Evolutionary conservation across 2,888 invertebrate genomes (phyloP), one percentile per base, ranked within the genome.

Genomic region (Hydraecia micacea): DNA sequence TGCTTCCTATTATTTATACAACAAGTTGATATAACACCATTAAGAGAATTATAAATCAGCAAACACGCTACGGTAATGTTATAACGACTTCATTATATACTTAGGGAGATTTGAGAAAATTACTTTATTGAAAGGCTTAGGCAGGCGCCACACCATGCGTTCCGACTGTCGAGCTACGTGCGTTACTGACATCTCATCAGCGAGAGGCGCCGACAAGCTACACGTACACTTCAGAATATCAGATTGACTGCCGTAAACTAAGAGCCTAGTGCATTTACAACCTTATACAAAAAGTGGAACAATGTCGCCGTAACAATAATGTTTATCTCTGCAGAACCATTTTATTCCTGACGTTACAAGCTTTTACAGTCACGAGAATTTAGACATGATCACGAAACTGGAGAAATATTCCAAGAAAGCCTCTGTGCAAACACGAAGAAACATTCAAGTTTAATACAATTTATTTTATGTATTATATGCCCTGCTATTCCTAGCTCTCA

Each of bases 371-470:
- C 85, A 85, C 85, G 85, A 85, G 66, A 65, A 76, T 58, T 79
- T 73, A 81, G 82, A 85, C 82, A 85, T 79, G 85, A 85, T 85
- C 85, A 85, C 85, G 85, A 85, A 85, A 77, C 72, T 32, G 42
- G 74, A 81, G 82, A 85, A 79, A 76, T 81, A 77, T 85, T 79
- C 82, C 36, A 76, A 74, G 85, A 85, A 82, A 85, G 46, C 75
- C 67, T 73, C 75, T 70, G 74, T 69, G 68, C 72, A 85, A 81
- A 85, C 72, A 81, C 82, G 73, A 67, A 66, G 71, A 76, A 78
- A 73, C 62, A 60, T 76, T 81, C 32, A 85, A 58, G 72, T 82
- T 75, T 76, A 82, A 63, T 25, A 72, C n/a, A 69, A 72, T 84
- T 80, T 71, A 78, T 75, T 85, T 71, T 81, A 72, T 72, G 62